phyloP scores from a whole-genome alignment of 2,113 vertebrate species.

The Mugil cephalus region DNA sequence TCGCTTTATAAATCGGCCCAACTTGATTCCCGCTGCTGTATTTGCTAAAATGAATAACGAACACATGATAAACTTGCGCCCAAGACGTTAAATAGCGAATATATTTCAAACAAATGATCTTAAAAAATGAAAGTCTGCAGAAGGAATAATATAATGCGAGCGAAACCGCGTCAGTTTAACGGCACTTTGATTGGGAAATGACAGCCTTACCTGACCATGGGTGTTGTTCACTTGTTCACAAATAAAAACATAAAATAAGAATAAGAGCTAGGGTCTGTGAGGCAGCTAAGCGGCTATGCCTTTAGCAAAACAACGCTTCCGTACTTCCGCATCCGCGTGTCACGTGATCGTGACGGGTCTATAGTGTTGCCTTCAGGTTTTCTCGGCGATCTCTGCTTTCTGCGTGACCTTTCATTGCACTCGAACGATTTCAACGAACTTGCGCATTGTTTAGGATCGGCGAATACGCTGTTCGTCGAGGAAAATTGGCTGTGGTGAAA shows the following conservation, averaged over 20 bases:
- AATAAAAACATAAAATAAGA: not conserved
- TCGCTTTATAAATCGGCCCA: not conserved
- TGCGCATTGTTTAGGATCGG: too few relatives aligned
- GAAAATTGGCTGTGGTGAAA: too few relatives aligned
- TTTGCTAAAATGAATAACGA: not conserved
- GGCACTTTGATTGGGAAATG: not conserved
- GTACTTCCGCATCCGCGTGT: constrained; percentile 59
- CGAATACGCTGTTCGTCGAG: too few relatives aligned
- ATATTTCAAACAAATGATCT: not conserved
- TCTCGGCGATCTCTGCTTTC: not conserved
- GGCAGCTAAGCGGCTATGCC: constrained; percentile 1
- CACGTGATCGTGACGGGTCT: constrained; percentile 47
- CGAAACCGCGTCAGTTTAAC: not conserved
- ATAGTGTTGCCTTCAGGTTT: constrained; percentile 4
- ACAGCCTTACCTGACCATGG: constrained; percentile 77
- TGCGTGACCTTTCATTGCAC: not conserved
- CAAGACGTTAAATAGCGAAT: not conserved
- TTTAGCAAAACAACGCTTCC: constrained; percentile 48
- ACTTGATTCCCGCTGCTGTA: not conserved
- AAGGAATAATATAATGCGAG: not conserved
- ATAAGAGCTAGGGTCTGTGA: not conserved
- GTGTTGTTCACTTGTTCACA: constrained; percentile 24
- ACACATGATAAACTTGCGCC: not conserved
- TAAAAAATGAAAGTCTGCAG: not conserved
- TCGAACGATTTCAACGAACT: too few relatives aligned